Evolutionary conservation across 2,888 invertebrate genomes (phyloP).

Genomic region (Hetaerina titia): DNA sequence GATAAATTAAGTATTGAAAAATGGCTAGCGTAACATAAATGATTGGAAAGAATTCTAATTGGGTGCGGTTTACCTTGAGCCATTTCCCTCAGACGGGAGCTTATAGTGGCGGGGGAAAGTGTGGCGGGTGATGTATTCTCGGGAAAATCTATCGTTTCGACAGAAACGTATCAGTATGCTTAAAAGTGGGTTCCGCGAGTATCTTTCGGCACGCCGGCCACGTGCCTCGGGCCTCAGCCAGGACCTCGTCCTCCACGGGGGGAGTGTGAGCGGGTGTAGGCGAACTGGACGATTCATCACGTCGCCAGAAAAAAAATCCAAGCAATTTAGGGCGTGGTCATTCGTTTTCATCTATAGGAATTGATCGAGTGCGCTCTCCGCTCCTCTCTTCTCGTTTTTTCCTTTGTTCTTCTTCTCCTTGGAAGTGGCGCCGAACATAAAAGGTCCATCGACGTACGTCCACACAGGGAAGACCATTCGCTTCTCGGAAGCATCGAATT

Average conservation of each 20-base stretch:
- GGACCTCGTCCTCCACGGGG: not conserved
- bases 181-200: not conserved
- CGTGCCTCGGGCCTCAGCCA: not conserved
- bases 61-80: slow-evolving; percentile 14
- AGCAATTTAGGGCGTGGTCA: not conserved
- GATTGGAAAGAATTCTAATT: not conserved
- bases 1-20: not conserved
- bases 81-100: not conserved
- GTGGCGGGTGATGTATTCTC: not conserved
- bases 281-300: not conserved
- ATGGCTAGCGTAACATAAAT: not conserved
- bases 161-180: not conserved
- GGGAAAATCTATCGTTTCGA: slow-evolving; percentile 25
- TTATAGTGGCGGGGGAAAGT: not conserved
- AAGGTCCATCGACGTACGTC: not conserved
- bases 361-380: not conserved
- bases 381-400: not conserved
- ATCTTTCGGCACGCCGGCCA: not conserved
- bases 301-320: not conserved
- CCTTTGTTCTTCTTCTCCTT: not conserved
- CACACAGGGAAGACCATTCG: not conserved
- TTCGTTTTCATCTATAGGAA: not conserved
- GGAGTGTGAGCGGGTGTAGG: not conserved
- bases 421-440: not conserved
- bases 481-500: not conserved